These are phyloP conservation scores for Ashinkailepas kermadecensis DNA, from an alignment of 2,888 invertebrate species.

Conservation along the genomic window DNA sequence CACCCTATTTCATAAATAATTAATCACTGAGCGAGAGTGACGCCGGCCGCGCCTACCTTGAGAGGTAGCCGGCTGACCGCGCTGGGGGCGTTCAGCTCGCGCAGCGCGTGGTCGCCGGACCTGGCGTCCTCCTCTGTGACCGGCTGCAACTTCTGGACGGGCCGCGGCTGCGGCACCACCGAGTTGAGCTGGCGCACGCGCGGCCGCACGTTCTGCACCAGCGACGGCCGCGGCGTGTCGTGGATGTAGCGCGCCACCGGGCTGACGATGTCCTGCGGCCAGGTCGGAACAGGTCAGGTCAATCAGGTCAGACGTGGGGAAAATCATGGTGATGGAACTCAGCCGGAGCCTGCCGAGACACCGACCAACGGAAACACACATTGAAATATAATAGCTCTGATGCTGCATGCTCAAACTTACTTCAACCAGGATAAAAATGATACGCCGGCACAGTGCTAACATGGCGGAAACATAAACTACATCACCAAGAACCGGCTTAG, in stretches of 20 bases:
- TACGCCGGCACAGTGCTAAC: too few relatives aligned
- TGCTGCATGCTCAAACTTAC: too few relatives aligned
- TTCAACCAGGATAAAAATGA: too few relatives aligned
- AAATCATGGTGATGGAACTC: neutral
- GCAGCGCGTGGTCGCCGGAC: constrained; percentile 66
- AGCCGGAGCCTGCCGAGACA: too few relatives aligned
- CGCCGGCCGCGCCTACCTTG: neutral
- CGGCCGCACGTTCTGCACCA: constrained; percentile 16
- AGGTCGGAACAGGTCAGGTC: neutral
- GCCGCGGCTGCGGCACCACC: constrained; percentile 22
- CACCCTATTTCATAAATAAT: too few relatives aligned
- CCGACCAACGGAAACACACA: too few relatives aligned
- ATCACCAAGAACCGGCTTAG: too few relatives aligned
- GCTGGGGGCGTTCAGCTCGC: constrained; percentile 60
- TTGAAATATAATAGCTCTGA: too few relatives aligned
- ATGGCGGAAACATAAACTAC: too few relatives aligned
- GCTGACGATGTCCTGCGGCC: neutral
- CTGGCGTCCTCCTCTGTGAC: constrained; percentile 69
- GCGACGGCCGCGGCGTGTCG: neutral
- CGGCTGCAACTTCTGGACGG: constrained; percentile 50
- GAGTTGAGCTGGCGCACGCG: neutral
- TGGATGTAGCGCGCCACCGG: constrained; percentile 16
- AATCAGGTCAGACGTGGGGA: neutral
- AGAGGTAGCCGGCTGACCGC: neutral
- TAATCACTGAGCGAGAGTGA: too few relatives aligned